Conservation (phyloP, 2,113 vertebrate species). For the Bufo gargarizans region DNA sequence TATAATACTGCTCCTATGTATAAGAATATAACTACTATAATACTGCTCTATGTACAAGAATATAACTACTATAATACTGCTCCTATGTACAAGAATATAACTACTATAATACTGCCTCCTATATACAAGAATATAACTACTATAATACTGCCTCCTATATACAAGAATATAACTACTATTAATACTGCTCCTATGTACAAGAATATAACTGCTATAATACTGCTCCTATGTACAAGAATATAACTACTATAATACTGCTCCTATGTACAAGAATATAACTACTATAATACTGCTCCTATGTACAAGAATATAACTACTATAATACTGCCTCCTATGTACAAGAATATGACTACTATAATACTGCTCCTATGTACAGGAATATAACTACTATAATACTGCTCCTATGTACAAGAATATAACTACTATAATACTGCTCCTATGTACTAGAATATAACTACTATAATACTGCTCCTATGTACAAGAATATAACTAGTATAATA, state of each 20-base stretch:
- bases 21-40: no score
- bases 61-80: no score
- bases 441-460: no score
- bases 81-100: not conserved
- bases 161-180: not conserved
- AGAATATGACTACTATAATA: no score
- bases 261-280: not conserved
- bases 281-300: not conserved
- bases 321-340: constrained; percentile 1
- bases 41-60: no score
- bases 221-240: not conserved
- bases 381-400: no score
- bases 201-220: constrained; percentile 1
- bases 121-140: not conserved
- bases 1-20: no score
- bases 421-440: no score
- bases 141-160: not conserved
- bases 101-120: not conserved
- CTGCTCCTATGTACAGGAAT: no score
- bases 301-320: not conserved
- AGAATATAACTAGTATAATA: no score
- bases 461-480: no score
- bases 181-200: not conserved
- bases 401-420: no score
- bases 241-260: not conserved